Base-by-base conservation (phyloP, 1,140 invertebrate genomes). In the Reticulitermes speratus region DNA sequence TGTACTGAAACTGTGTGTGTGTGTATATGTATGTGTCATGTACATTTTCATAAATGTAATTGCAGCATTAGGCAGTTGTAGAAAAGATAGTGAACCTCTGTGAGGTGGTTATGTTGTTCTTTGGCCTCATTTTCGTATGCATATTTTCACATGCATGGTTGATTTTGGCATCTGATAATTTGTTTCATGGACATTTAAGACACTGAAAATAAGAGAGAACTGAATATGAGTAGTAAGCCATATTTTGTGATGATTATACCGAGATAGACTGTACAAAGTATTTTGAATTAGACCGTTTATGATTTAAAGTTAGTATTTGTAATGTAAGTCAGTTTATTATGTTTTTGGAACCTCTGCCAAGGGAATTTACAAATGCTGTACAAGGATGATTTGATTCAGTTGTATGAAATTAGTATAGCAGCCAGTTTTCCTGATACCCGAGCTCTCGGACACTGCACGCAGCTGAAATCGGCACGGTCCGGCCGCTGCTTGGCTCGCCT, bases 221-320 rank as follows among this genome's bases (percentile, higher is more conserved):
- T 55, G 52, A 21, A 19, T 55, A 55, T 12, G 5, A 25, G 25
- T 75, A 3, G n/a, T 75, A 30, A 14, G 65, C 2, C 65, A 65
- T 65, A 65, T 65, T 65, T 65, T 65, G 59, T 65, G 59, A 65
- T 65, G 14, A 65, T 65, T 65, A 2, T 65, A 65, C 59, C 59
- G 16, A 23, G 12, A 48, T 65, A 19, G n/a, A 14, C n/a, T 75
- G 25, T 75, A 75, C 9, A 75, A 75, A 75, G 65, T 75, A 75
- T 75, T 75, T 25, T 75, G 65, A 75, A 75, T 75, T 75, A 75
- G 65, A 75, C n/a, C n/a, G 8, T 75, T 30, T 6, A 30, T 75
- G 25, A 75, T n/a, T 75, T 75, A 11, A 75, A 75, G n/a, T 30
- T 75, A 75, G 65, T 75, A 75, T 75, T 75, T 75, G 65, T 75